A percentile compares a stretch with the other conserved stretches of the same genome.
Evolutionary conservation across 1,140 invertebrate genomes (phyloP).

Genomic region (Drosophila eugracilis): DNA sequence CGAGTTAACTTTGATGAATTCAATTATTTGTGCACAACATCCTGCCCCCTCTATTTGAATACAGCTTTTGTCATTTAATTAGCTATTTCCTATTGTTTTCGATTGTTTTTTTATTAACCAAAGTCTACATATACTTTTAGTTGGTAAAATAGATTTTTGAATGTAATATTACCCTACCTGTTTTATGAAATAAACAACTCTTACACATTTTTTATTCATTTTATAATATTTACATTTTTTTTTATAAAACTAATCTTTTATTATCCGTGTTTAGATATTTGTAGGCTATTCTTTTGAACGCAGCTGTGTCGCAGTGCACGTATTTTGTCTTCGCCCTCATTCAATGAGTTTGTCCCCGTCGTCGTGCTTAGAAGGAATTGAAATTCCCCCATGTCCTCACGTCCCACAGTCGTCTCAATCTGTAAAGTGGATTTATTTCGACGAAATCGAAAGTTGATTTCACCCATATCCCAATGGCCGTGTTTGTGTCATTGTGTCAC

Average conservation of each 20-base stretch:
- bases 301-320: slow-evolving; percentile 30
- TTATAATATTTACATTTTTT: not conserved
- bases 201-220: no score
- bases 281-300: not conserved
- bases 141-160: no score
- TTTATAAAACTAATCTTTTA: not conserved
- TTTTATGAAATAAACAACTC: no score
- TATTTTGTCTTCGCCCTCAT: slow-evolving; percentile 59
- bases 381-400: slow-evolving; percentile 59
- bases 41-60: slow-evolving; percentile 18
- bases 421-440: slow-evolving; percentile 79
- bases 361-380: slow-evolving; percentile 68
- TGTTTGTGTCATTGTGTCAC: slow-evolving; percentile 35
- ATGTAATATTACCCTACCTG: no score
- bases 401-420: slow-evolving; percentile 57
- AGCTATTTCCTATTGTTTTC: not conserved
- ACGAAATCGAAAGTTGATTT: slow-evolving; percentile 80
- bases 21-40: slow-evolving; percentile 70
- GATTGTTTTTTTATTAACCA: not conserved
- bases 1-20: slow-evolving; percentile 83
- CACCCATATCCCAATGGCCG: slow-evolving; percentile 3
- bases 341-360: slow-evolving; percentile 70
- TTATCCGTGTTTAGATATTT: not conserved
- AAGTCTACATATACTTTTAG: not conserved
- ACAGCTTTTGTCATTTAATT: slow-evolving; percentile 13